phyloP scores from a whole-genome alignment of 2,797 vertebrate genomes.

The Pipistrellus pipistrellus region DNA sequence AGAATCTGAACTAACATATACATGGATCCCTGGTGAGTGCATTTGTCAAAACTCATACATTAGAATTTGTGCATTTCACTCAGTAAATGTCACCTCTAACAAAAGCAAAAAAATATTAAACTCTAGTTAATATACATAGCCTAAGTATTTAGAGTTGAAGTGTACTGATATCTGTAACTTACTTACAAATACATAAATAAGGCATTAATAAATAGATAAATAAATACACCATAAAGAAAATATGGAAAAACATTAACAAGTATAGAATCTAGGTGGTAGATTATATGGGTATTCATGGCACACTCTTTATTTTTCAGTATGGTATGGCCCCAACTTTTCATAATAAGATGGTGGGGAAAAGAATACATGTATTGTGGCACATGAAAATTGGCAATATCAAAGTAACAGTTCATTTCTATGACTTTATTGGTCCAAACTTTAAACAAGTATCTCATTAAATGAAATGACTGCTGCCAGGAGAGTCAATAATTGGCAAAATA shows the following conservation, averaged over 20 bases:
- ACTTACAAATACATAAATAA: conserved; percentile 28
- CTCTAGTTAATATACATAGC: not conserved
- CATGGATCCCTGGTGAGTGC: not conserved
- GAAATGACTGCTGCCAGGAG: not conserved
- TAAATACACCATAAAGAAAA: conserved; percentile 33
- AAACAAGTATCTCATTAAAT: conserved; percentile 38
- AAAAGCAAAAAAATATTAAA: conserved; percentile 9
- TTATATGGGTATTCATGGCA: not conserved
- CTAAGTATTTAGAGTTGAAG: conserved; percentile 21
- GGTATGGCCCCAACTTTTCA: not conserved
- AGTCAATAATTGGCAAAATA: conserved; percentile 47
- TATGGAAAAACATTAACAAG: conserved; percentile 19
- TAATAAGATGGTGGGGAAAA: not conserved
- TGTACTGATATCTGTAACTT: conserved; percentile 1
- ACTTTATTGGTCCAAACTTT: conserved; percentile 16
- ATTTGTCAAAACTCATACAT: conserved; percentile 17
- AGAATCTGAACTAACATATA: conserved; percentile 37
- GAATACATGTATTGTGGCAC: not conserved
- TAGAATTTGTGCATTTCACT: not conserved
- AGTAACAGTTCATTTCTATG: conserved; percentile 25
- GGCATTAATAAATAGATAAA: conserved; percentile 23
- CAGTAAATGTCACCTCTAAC: conserved; percentile 5
- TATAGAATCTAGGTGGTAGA: not conserved
- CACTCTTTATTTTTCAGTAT: not conserved
- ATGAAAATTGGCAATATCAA: not conserved